phyloP scores from a whole-genome alignment of 2,113 vertebrate genomes.

The Otocyon megalotis region DNA sequence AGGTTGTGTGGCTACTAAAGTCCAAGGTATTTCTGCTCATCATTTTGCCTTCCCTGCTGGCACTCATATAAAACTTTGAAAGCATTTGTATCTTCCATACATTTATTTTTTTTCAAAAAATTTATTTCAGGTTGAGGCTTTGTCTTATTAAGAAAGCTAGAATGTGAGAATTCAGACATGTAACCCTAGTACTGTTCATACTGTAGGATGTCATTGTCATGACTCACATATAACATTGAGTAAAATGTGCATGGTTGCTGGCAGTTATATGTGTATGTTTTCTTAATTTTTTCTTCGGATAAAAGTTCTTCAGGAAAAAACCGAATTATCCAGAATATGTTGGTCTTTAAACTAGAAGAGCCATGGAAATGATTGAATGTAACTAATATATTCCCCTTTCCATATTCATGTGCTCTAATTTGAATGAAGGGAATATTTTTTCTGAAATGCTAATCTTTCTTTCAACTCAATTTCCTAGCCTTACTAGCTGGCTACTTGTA shows the following conservation, averaged over 20 bases:
- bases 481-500: background rate
- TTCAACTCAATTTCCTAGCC: background rate
- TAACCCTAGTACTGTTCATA: background rate
- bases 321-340: background rate
- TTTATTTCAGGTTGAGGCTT: background rate
- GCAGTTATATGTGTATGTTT: background rate
- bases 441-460: background rate
- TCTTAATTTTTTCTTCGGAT: background rate
- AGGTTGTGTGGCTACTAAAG: background rate
- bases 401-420: background rate
- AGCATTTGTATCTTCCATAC: background rate
- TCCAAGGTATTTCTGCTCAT: background rate
- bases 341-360: background rate
- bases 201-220: background rate
- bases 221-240: background rate
- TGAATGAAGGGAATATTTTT: background rate
- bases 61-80: background rate
- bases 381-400: background rate
- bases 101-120: slow-evolving; percentile 4
- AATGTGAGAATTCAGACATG: background rate
- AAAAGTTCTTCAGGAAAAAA: background rate
- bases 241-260: background rate
- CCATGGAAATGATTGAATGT: background rate
- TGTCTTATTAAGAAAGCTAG: background rate
- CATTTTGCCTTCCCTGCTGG: background rate